Percentiles rank a stretch among this genome's conserved stretches.
Conservation (phyloP, 2,113 vertebrate species). For the Maccullochella peelii region DNA sequence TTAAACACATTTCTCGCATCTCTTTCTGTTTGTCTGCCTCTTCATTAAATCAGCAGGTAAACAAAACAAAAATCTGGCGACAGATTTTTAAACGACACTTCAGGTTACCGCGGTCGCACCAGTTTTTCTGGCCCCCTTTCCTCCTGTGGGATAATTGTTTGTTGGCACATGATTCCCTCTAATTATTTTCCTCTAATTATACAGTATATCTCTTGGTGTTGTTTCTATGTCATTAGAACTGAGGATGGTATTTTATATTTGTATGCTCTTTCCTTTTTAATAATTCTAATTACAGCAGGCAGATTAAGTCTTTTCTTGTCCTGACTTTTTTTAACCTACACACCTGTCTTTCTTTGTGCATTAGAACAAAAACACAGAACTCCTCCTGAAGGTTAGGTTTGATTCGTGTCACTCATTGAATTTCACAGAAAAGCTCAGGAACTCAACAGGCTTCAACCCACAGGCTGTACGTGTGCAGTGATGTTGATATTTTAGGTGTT, state of each 20-base stretch:
- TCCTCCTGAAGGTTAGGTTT: neutral
- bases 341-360: no score
- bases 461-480: neutral
- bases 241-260: neutral
- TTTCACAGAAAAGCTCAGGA: neutral
- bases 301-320: neutral
- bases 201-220: constrained; percentile 11
- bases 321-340: neutral
- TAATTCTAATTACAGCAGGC: constrained; percentile 11
- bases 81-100: constrained; percentile 4
- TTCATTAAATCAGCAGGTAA: constrained; percentile 37
- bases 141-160: constrained; percentile 35
- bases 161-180: constrained; percentile 40
- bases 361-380: neutral
- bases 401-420: neutral
- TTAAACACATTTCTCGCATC: neutral
- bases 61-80: constrained; percentile 15
- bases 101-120: constrained; percentile 11
- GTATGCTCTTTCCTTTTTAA: neutral
- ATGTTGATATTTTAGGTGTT: neutral
- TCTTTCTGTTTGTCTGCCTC: neutral
- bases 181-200: constrained; percentile 42
- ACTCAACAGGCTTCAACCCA: neutral
- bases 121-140: neutral
- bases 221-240: constrained; percentile 10